A percentile compares a stretch with the other conserved stretches of the same genome.
Evolutionary conservation across 2,113 vertebrate species (phyloP).

Genomic region (Catharus minimus): DNA sequence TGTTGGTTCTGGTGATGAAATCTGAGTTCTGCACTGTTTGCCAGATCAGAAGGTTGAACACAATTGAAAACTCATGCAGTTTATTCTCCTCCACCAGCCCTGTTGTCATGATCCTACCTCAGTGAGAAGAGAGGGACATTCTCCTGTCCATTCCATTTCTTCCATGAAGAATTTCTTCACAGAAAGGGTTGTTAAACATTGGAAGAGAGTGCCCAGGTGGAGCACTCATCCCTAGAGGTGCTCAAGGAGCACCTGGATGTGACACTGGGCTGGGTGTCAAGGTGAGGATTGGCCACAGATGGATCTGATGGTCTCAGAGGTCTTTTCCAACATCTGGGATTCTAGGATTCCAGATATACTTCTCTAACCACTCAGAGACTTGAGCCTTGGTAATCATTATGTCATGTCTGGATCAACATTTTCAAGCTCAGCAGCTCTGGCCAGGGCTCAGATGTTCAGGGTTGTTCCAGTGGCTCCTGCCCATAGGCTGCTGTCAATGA

Average conservation of each 20-base stretch:
- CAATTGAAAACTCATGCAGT: neutral
- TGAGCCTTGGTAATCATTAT: neutral
- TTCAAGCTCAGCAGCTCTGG: neutral
- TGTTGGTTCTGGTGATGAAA: neutral
- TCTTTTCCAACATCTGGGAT: neutral
- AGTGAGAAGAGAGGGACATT: neutral
- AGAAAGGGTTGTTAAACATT: neutral
- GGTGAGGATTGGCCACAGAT: neutral
- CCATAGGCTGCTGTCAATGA: neutral
- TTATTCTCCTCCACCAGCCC: neutral
- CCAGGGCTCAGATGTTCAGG: neutral
- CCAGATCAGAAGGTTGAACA: neutral
- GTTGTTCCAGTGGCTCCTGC: neutral
- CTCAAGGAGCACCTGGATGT: neutral
- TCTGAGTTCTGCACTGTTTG: neutral
- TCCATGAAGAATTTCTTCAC: neutral
- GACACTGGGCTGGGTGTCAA: neutral
- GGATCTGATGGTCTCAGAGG: neutral
- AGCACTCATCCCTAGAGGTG: neutral
- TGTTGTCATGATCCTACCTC: neutral
- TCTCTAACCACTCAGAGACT: neutral
- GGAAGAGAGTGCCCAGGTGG: neutral
- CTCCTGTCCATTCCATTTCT: neutral
- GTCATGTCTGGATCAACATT: neutral
- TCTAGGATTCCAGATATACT: neutral